Evolutionary conservation across 2,113 vertebrate species (phyloP).

Genomic region (Menidia beryllina): DNA sequence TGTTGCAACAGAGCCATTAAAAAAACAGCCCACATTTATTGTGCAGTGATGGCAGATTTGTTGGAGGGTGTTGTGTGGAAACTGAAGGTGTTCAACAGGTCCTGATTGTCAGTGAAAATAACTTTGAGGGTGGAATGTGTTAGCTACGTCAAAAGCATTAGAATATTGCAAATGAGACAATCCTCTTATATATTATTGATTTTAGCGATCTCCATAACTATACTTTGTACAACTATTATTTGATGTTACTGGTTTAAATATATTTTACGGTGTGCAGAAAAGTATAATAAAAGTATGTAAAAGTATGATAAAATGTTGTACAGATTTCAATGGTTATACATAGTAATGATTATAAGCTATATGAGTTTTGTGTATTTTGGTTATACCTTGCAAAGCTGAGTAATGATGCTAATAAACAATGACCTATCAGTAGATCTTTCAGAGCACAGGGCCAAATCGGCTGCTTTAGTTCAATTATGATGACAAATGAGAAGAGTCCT

Average conservation of each 20-base stretch:
- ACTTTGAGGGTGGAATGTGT: slow-evolving; percentile 71
- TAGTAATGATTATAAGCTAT: too few relatives aligned
- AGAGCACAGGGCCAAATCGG: too few relatives aligned
- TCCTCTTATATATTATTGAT: slow-evolving; percentile 5
- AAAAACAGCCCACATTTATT: slow-evolving; percentile 41
- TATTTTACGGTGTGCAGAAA: not conserved
- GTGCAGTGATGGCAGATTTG: slow-evolving; percentile 60
- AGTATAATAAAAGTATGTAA: too few relatives aligned
- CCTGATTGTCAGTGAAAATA: slow-evolving; percentile 72
- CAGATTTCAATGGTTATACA: too few relatives aligned
- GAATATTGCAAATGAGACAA: slow-evolving; percentile 28
- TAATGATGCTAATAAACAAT: too few relatives aligned
- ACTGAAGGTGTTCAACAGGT: slow-evolving; percentile 66
- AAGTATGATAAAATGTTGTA: too few relatives aligned
- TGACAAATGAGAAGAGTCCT: too few relatives aligned
- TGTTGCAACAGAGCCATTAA: slow-evolving; percentile 41
- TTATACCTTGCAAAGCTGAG: too few relatives aligned
- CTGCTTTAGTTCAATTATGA: too few relatives aligned
- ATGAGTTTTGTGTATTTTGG: too few relatives aligned
- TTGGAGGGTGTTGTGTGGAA: slow-evolving; percentile 43
- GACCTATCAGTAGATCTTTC: too few relatives aligned
- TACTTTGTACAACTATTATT: not conserved
- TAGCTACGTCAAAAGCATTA: slow-evolving; percentile 74
- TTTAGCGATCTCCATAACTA: not conserved
- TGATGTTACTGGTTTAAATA: not conserved